Evolutionary conservation across 2,113 vertebrate species (phyloP), one percentile per base, ranked within the genome.

Genomic region (Callopanchax toddi): DNA sequence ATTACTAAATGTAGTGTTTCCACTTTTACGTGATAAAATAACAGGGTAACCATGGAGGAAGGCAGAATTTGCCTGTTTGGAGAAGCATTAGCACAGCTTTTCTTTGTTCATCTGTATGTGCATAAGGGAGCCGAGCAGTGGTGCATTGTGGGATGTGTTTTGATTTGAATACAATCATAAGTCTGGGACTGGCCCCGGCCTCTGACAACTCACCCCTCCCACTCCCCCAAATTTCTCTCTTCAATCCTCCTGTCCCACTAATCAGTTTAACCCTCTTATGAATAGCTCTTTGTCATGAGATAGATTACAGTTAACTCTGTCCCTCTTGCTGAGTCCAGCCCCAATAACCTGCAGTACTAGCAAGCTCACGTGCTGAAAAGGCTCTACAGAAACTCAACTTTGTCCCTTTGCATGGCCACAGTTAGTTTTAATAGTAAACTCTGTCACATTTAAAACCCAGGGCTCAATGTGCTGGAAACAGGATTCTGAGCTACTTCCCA

Each of bases 141-240:
- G 75, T 90, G 91, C 91, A 93, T 91, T 90, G 79, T 92, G 92
- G 92, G 92, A 90, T 84, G 76, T 92, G 92, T 93, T 93, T 93
- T 89, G 87, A 93, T 92, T 93, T 93, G 91, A 93, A 93, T 90
- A 91, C 87, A 93, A 92, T 90, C 90, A 91, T 85, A 92, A 86
- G 81, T 92, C 89, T 84, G 58, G 84, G 61, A 45, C 76, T 40
- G 43, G 60, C 67, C 81, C 74, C 79, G 66, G 68, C 75, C 60
- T 81, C 78, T 75, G 77, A 83, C 69, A 86, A 77, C 71, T 71
- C 78, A 52, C 81, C 86, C 85, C 70, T 68, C 80, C 78, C 51
- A 48, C 62, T 58, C 79, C 81, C 87, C 86, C 51, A 89, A 86
- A 90, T 87, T 85, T 90, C 83, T 83, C 90, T 85, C 79, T 89